Conservation (phyloP, 2,113 vertebrate species). For the Sialia sialis region DNA sequence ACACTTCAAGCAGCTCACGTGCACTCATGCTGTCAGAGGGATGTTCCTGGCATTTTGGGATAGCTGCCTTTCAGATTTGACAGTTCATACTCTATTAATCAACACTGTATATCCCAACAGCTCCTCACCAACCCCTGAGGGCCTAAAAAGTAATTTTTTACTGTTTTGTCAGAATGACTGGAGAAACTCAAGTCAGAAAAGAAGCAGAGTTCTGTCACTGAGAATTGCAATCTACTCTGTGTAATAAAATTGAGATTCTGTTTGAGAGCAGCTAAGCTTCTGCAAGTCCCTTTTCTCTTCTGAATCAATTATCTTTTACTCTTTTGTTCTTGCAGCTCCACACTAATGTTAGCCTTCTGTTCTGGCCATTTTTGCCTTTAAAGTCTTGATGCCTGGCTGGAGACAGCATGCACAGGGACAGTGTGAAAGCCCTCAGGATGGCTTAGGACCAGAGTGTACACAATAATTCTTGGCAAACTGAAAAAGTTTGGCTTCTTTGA, state of each 20-base stretch:
- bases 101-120: neutral
- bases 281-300: neutral
- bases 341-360: neutral
- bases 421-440: neutral
- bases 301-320: neutral
- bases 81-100: slow-evolving; percentile 18
- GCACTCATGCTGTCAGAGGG: neutral
- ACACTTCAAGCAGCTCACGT: neutral
- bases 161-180: neutral
- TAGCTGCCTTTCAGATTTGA: neutral
- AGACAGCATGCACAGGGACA: neutral
- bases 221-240: neutral
- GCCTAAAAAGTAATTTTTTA: neutral
- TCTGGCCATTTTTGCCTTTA: neutral
- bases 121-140: neutral
- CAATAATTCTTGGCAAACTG: neutral
- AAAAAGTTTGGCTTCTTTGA: neutral
- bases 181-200: neutral
- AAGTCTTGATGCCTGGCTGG: neutral
- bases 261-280: neutral
- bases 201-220: neutral
- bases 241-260: neutral
- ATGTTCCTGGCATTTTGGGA: neutral
- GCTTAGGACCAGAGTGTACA: neutral
- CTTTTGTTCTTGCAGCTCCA: neutral